phyloP scores from a whole-genome alignment of 2,888 invertebrate species.

The Odontocerum albicorne region DNA sequence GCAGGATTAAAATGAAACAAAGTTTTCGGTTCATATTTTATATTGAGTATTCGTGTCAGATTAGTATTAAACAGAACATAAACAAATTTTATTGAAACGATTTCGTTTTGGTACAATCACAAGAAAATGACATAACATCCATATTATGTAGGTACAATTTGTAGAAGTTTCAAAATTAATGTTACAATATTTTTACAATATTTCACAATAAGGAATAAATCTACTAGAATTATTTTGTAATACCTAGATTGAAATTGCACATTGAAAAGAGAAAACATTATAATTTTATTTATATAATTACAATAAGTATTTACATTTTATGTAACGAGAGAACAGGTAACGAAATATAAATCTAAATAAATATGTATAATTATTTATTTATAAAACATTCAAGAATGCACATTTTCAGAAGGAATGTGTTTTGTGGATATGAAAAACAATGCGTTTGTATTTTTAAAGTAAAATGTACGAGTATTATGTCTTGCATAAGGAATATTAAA shows the following conservation, averaged over 20 bases:
- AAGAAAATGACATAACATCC: slow-evolving; percentile 31
- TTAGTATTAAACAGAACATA: slow-evolving; percentile 28
- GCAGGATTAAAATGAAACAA: too few relatives aligned
- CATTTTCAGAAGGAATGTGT: too few relatives aligned
- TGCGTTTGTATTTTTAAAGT: too few relatives aligned
- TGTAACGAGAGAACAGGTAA: too few relatives aligned
- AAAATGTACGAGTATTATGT: too few relatives aligned
- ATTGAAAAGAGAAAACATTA: slow-evolving; percentile 26
- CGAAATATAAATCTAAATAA: too few relatives aligned
- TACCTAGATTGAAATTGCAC: slow-evolving; percentile 32
- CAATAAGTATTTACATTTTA: too few relatives aligned
- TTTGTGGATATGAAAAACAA: too few relatives aligned
- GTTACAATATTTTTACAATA: not conserved
- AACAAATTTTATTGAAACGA: slow-evolving; percentile 4
- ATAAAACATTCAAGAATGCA: too few relatives aligned
- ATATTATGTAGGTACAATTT: slow-evolving; percentile 11
- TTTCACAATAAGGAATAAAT: slow-evolving; percentile 3
- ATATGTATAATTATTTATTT: too few relatives aligned
- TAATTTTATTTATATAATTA: too few relatives aligned
- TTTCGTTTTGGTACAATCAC: slow-evolving; percentile 1
- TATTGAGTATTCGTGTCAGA: slow-evolving; percentile 36
- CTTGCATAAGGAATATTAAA: too few relatives aligned
- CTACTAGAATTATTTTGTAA: slow-evolving; percentile 6
- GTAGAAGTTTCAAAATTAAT: not conserved
- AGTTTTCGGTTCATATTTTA: slow-evolving; percentile 20